phyloP scores from a whole-genome alignment of 2,113 vertebrate genomes.

The Myotis davidii region DNA sequence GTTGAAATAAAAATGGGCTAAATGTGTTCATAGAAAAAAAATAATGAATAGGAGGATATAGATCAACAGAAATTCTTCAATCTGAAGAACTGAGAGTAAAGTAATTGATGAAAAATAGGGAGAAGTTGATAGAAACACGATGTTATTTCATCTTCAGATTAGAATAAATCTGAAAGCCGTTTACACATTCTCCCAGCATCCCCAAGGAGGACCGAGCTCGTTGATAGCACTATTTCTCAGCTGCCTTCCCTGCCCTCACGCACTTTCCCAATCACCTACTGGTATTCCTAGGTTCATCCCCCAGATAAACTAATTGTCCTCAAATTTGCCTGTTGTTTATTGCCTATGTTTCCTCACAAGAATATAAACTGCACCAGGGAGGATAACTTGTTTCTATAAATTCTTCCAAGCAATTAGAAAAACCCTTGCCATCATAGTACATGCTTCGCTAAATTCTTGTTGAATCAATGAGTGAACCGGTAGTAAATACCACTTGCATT shows the following conservation, averaged over 20 bases:
- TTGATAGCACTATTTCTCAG: neutral
- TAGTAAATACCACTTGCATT: neutral
- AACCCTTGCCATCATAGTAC: neutral
- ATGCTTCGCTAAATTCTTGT: neutral
- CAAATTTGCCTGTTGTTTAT: neutral
- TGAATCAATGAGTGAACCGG: neutral
- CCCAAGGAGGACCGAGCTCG: neutral
- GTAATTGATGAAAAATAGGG: neutral
- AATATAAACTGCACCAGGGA: neutral
- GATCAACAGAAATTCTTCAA: neutral
- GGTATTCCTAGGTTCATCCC: neutral
- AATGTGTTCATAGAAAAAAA: neutral
- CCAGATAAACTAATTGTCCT: neutral
- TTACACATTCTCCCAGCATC: neutral
- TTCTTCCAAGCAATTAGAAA: neutral
- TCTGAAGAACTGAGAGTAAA: neutral
- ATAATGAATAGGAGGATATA: neutral
- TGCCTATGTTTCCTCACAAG: neutral
- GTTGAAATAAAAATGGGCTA: neutral
- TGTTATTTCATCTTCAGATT: neutral
- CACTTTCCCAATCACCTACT: fast-evolving
- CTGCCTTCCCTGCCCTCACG: neutral
- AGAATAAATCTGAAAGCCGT: neutral
- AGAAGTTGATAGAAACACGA: neutral
- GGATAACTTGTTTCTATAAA: neutral